phyloP scores from a whole-genome alignment of 2,888 invertebrate genomes.

The Caenorhabditis panamensis region DNA sequence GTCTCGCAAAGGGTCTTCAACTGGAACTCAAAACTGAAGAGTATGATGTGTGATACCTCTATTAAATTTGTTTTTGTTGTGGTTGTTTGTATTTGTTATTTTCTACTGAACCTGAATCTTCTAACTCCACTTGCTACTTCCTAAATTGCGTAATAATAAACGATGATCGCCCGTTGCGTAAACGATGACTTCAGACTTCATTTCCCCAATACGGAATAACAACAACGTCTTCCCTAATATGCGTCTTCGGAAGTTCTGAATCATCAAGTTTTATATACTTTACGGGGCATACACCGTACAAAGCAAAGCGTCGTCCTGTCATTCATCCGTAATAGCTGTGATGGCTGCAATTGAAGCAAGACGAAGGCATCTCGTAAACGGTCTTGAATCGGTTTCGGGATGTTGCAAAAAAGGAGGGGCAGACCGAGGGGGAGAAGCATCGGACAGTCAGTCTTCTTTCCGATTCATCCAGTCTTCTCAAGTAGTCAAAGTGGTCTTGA shows the following conservation, averaged over 20 bases:
- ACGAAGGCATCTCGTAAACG: conserved; percentile 39
- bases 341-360: conserved; percentile 47
- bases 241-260: conserved; percentile 31
- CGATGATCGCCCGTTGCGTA: conserved; percentile 1
- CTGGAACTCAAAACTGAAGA: conserved; percentile 48
- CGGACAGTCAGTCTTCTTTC: conserved; percentile 1
- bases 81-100: not conserved
- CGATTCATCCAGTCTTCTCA: conserved; percentile 47
- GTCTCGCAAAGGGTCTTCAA: conserved; percentile 45
- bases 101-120: not conserved
- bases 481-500: conserved; percentile 55
- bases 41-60: conserved; percentile 18
- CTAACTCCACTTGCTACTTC: not conserved
- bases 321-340: conserved; percentile 54
- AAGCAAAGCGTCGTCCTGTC: conserved; percentile 31
- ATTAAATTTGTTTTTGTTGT: not conserved
- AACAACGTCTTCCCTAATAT: not conserved
- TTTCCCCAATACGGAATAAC: too few relatives aligned
- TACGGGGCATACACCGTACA: conserved; percentile 17
- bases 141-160: conserved; percentile 18
- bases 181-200: conserved; percentile 6
- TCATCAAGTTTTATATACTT: conserved; percentile 54
- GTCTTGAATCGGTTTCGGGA: conserved; percentile 59
- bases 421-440: conserved; percentile 15
- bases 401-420: conserved; percentile 38